Conservation (phyloP, 2,113 vertebrate species). For the Semicossyphus pulcher region DNA sequence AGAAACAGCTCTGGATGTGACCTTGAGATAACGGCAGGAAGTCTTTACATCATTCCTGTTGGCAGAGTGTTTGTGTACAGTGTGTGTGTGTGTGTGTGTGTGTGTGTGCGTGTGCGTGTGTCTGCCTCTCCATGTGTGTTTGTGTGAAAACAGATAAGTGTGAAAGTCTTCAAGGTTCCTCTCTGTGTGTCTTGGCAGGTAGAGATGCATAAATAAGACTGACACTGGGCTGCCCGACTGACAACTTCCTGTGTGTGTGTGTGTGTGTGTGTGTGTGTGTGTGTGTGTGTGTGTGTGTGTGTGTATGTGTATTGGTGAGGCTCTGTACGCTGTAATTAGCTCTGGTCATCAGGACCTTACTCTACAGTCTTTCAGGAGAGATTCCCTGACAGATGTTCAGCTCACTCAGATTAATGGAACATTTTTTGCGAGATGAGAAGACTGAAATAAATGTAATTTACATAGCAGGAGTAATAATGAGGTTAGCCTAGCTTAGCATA, state of each 20-base stretch:
- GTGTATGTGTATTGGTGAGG: neutral
- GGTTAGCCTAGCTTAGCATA: too few species aligned
- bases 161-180: constrained; percentile 16
- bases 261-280: too few species aligned
- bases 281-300: neutral
- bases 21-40: constrained; percentile 12
- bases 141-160: constrained; percentile 5
- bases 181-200: neutral
- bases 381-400: too few species aligned
- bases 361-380: too few species aligned
- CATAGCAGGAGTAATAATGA: too few species aligned
- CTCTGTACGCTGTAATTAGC: too few species aligned
- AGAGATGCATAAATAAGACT: neutral
- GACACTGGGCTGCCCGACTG: neutral
- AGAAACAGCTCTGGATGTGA: constrained; percentile 3
- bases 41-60: constrained; percentile 6
- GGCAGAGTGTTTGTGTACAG: constrained; percentile 9
- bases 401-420: too few species aligned
- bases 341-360: too few species aligned
- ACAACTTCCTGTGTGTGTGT: neutral
- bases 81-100: neutral
- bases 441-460: too few species aligned
- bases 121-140: neutral
- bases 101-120: neutral
- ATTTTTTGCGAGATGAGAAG: too few species aligned